phyloP scores from a whole-genome alignment of 1,140 invertebrate species.

The Trialeurodes vaporariorum region DNA sequence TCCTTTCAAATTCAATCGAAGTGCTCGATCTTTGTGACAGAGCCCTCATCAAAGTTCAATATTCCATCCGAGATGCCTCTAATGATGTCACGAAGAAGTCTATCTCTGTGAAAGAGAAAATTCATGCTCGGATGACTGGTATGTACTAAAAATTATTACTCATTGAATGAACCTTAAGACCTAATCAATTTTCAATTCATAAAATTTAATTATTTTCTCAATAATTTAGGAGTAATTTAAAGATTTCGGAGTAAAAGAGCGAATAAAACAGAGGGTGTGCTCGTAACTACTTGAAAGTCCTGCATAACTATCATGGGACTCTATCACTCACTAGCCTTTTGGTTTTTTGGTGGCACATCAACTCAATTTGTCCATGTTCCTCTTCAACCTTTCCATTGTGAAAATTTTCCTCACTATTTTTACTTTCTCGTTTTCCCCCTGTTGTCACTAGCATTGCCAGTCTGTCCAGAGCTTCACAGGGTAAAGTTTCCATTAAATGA shows the following conservation, averaged over 20 bases:
- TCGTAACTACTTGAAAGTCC: no score
- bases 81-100: conserved; percentile 29
- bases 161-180: background rate
- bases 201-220: conserved; percentile 2
- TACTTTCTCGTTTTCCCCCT: background rate
- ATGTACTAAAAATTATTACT: conserved; percentile 8
- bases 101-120: conserved; percentile 46
- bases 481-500: conserved; percentile 49
- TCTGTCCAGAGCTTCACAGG: conserved; percentile 44
- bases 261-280: no score
- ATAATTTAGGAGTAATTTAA: no score
- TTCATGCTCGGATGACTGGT: conserved; percentile 46
- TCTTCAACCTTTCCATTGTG: no score
- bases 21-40: conserved; percentile 48
- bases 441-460: conserved; percentile 41
- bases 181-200: background rate
- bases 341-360: no score
- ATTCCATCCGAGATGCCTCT: conserved; percentile 38
- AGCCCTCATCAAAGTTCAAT: conserved; percentile 46
- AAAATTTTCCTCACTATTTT: no score
- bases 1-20: conserved; percentile 42
- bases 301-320: no score
- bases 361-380: no score
- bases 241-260: no score
- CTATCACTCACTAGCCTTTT: no score